Conservation (phyloP, 2,113 vertebrate genomes). For the Herpailurus yagouaroundi region DNA sequence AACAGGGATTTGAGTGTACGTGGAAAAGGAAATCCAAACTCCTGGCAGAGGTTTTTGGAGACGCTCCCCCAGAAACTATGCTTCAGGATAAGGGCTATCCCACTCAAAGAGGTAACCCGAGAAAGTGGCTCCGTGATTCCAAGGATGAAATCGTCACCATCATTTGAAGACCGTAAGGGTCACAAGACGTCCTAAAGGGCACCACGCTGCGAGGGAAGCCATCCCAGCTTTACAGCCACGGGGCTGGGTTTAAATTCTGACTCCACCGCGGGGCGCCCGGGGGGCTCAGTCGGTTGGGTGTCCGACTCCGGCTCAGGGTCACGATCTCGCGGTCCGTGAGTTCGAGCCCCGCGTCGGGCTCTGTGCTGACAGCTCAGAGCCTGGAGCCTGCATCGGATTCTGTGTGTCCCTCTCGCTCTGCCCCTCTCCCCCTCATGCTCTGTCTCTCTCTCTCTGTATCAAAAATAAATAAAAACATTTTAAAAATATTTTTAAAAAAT, state of each 20-base stretch:
- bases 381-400: too few relatives aligned
- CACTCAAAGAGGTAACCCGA: not conserved
- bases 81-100: not conserved
- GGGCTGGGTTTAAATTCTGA: not conserved
- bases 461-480: too few relatives aligned
- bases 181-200: not conserved
- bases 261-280: too few relatives aligned
- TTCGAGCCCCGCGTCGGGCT: too few relatives aligned
- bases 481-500: not conserved
- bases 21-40: not conserved
- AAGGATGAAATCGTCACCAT: not conserved
- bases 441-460: too few relatives aligned
- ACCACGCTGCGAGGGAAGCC: not conserved
- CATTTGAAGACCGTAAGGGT: not conserved
- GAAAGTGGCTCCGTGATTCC: not conserved
- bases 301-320: too few relatives aligned
- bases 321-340: too few relatives aligned
- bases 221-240: accelerated
- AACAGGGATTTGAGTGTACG: not conserved
- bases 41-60: not conserved
- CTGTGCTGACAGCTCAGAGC: too few relatives aligned
- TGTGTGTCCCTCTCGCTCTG: too few relatives aligned
- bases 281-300: too few relatives aligned
- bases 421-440: too few relatives aligned
- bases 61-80: not conserved